Evolutionary conservation across 1,140 invertebrate species (phyloP), one percentile per base, ranked within the genome.

Genomic region (Metaphire vulgaris): DNA sequence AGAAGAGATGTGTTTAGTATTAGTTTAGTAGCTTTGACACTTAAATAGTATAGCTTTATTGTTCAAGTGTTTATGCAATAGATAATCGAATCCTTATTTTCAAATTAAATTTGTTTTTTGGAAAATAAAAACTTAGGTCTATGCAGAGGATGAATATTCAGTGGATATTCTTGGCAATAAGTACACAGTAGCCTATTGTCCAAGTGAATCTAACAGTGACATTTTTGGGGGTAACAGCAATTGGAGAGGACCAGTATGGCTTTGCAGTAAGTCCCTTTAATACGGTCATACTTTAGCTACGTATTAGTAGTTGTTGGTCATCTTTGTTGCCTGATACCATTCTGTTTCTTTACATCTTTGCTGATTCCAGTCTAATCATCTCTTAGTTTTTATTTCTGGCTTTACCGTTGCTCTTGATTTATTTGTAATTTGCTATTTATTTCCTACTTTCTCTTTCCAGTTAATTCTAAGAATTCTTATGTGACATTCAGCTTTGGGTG

Each of bases 181-280:
- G 1, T 81, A 84, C 75, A 81, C 80, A 65, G 84, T 87, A 12
- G 73, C 79, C 1, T 87, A 86, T 77, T 80, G 81, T 64, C 83
- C 87, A 0, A 85, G 83, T 28, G 86, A 87, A 72, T 87, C 86
- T 0, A 80, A 80, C 34, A 81, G 83, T 15, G 80, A 83, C 64
- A 76, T 87, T 77, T 87, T 87, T 81, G 86, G 87, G n/a, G 87
- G 87, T 6, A 88, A 88, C 81, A 86, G 85, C 78, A 88, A 88
- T 79, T 88, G 87, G 86, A 81, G 87, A 67, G 87, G 86, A 15
- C 86, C 86, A 15, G 85, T 88, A 41, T 88, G 87, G 87, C 76
- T 85, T 1, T 83, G 83, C 76, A 83, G 84, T 85, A 80, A 80
- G 83, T 79, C 41, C 41, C 21, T 56, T 56, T 12, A 6, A 56